Conservation (phyloP, 2,797 vertebrate genomes). For the Protosalanx chinensis region DNA sequence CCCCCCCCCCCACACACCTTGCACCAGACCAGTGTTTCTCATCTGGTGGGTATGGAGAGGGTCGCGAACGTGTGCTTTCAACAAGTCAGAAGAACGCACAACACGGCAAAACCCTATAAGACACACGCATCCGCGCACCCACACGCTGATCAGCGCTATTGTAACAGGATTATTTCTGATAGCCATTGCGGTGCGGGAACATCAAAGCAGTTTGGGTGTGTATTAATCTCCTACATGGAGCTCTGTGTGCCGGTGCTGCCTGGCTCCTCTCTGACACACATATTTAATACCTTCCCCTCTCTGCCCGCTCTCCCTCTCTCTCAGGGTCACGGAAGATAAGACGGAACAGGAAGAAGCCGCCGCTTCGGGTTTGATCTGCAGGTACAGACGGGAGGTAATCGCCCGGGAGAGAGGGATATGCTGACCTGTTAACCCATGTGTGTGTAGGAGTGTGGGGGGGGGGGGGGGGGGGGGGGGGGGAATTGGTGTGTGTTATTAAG, state of each 20-base stretch:
- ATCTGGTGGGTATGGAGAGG: too few relatives aligned
- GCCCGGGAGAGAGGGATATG: too few relatives aligned
- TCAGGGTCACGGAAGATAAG: neutral
- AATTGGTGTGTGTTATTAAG: neutral
- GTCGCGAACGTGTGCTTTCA: too few relatives aligned
- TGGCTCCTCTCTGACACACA: conserved; percentile 25
- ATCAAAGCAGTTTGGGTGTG: conserved; percentile 52
- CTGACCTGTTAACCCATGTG: conserved; percentile 6
- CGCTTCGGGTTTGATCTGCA: conserved; percentile 13
- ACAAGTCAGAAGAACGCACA: neutral
- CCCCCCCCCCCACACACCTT: too few relatives aligned
- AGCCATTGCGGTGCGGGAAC: conserved; percentile 47
- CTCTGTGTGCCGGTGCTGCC: conserved; percentile 25
- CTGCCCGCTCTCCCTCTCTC: neutral
- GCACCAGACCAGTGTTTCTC: too few relatives aligned
- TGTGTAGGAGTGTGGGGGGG: conserved; percentile 15
- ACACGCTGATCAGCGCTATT: conserved; percentile 35
- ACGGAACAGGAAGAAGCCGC: neutral
- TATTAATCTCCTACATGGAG: conserved; percentile 52
- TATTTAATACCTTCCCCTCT: conserved; percentile 41
- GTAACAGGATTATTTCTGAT: conserved; percentile 58
- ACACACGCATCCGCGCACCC: conserved; percentile 15
- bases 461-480: neutral
- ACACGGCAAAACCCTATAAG: neutral
- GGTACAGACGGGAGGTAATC: too few relatives aligned